Conservation (phyloP, 2,797 vertebrate genomes). For the Moxostoma hubbsi region DNA sequence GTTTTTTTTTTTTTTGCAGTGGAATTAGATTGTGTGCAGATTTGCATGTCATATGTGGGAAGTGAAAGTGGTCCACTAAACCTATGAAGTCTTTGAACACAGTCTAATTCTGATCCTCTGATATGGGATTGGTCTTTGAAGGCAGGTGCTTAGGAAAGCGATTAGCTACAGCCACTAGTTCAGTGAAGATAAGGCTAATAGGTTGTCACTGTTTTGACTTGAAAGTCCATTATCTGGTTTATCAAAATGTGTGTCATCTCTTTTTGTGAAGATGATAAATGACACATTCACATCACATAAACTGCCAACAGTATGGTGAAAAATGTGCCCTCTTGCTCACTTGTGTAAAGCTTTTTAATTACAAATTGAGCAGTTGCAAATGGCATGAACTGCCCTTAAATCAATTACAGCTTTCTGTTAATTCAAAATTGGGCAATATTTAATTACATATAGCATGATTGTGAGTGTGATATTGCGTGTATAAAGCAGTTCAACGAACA, state of each 20-base stretch:
- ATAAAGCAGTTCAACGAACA: too few relatives aligned
- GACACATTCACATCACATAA: not conserved
- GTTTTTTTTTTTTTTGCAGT: slow-evolving; percentile 5
- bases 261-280: not conserved
- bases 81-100: slow-evolving; percentile 28
- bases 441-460: too few relatives aligned
- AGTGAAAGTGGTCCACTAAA: slow-evolving; percentile 37
- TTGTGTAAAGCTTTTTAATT: not conserved
- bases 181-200: slow-evolving; percentile 7
- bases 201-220: slow-evolving; percentile 16
- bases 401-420: not conserved
- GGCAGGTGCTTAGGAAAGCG: not conserved
- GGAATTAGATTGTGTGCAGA: slow-evolving; percentile 4
- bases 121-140: slow-evolving; percentile 15
- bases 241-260: slow-evolving; percentile 3
- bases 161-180: slow-evolving; percentile 21
- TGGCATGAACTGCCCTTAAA: not conserved
- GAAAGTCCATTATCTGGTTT: not conserved
- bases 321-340: too few relatives aligned
- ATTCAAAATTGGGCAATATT: not conserved
- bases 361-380: not conserved
- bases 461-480: too few relatives aligned
- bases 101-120: slow-evolving; percentile 15
- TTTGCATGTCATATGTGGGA: slow-evolving; percentile 34
- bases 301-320: too few relatives aligned